phyloP scores from a whole-genome alignment of 2,888 invertebrate genomes.

The Pegoplata infirma region DNA sequence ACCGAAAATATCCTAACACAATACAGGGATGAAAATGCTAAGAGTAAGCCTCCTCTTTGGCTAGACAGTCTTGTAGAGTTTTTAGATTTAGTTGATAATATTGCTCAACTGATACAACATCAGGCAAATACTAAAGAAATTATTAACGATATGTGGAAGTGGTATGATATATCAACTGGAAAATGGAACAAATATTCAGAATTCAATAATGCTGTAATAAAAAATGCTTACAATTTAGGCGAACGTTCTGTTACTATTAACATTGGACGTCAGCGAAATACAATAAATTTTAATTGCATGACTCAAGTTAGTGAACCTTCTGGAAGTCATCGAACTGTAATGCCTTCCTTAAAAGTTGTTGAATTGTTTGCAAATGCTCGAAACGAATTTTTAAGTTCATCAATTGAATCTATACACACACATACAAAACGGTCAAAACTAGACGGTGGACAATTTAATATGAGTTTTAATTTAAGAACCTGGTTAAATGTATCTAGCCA shows the following conservation, averaged over 20 bases:
- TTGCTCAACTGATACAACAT: slow-evolving; percentile 84
- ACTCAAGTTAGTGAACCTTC: slow-evolving; percentile 91
- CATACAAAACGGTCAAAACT: no score
- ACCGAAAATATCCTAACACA: slow-evolving; percentile 70
- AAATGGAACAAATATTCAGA: slow-evolving; percentile 88
- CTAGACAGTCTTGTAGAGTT: slow-evolving; percentile 85
- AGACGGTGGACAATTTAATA: no score
- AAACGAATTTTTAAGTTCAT: no score
- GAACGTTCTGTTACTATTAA: slow-evolving; percentile 84
- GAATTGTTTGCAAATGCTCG: no score
- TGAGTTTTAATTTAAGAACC: no score
- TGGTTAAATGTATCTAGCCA: no score
- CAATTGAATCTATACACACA: no score
- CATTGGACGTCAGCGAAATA: slow-evolving; percentile 86
- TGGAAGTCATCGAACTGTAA: slow-evolving; percentile 88
- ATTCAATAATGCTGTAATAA: slow-evolving; percentile 86
- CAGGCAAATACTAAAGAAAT: slow-evolving; percentile 82
- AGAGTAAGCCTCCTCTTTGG: slow-evolving; percentile 83
- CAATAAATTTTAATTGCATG: slow-evolving; percentile 88
- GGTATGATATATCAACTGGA: slow-evolving; percentile 90
- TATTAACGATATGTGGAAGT: slow-evolving; percentile 85
- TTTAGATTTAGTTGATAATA: slow-evolving; percentile 88
- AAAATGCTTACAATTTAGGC: slow-evolving; percentile 87
- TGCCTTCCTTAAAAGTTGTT: slow-evolving; percentile 80
- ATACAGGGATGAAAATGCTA: slow-evolving; percentile 68